Base-by-base conservation (phyloP, 2,888 invertebrate genomes). In the Cremastinae sp. region DNA sequence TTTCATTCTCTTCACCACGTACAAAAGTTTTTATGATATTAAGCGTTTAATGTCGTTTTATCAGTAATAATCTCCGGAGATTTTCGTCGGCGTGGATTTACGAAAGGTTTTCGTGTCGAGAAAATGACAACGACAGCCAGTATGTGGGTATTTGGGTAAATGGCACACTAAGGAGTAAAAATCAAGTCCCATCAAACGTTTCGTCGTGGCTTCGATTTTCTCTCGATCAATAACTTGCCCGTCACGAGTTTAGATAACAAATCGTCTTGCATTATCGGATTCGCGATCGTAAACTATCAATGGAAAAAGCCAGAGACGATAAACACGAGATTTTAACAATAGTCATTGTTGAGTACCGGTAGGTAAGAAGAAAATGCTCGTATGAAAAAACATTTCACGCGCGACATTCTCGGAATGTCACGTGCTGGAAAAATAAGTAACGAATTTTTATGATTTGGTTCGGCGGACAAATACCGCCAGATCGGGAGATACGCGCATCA, bases 71-170 rank as follows among this genome's bases (percentile, higher is more conserved):
- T 43, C 28, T 20, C 9, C 18, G 58, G 37, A 22, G 10, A 7
- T 43, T 47, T 16, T 35, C 9, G 39, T 66, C 37, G 59, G 41
- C 41, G 75, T 56, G 66, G 66, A 75, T 61, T 71, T 53, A 66
- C 66, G 49, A n/a, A 5, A 28, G 28, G 28, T 28, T 28, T 28
- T 28, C 2, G 70, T 59, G 68, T 66, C 75, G n/a, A 55, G 43
- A 28, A 28, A 20, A 7, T 22, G 9, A 37, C 28, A 5, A 14
- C 37, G 55, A 22, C 28, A 28, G 72, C 56, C 62, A 58, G 69
- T 75, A 75, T 69, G 59, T 69, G 47, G 69, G 76, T 76, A 76
- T 72, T 69, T 64, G 72, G 76, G 72, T 76, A 76, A 76, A 51
- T 68, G 64, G 75, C 43, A 72, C 75, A 72, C 8, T n/a, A 4